These are phyloP conservation scores for Chymomyza amoena DNA, from an alignment of 2,888 invertebrate species.

Conservation along the genomic window DNA sequence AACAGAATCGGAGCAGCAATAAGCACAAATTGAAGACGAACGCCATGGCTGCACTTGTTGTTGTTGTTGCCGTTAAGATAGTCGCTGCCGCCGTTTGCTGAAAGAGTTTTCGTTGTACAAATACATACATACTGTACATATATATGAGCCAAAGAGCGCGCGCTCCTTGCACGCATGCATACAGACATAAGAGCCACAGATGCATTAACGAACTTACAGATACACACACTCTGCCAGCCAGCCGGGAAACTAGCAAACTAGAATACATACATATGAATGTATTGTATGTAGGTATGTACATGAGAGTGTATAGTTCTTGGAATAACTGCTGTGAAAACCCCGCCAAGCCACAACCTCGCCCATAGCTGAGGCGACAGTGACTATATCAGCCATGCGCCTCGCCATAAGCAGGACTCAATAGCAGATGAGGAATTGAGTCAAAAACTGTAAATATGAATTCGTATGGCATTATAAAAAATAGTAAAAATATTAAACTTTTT, in stretches of 20 bases:
- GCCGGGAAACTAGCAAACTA: not conserved
- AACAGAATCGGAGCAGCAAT: not conserved
- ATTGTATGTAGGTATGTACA: not conserved
- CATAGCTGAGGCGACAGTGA: not conserved
- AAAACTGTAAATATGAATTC: not conserved
- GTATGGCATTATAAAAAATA: not conserved
- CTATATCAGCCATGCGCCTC: not conserved
- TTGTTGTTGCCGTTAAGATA: not conserved
- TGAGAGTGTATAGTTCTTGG: not conserved
- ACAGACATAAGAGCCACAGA: not conserved
- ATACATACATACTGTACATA: slow-evolving; percentile 14
- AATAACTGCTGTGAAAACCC: not conserved
- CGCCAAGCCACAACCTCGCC: not conserved
- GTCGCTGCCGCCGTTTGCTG: slow-evolving; percentile 5
- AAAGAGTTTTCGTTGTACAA: slow-evolving; percentile 36
- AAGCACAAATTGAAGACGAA: not conserved
- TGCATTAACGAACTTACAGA: not conserved
- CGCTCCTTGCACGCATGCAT: not conserved
- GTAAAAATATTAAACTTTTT: too few relatives aligned
- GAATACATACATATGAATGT: not conserved
- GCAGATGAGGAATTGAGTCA: not conserved
- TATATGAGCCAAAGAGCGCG: slow-evolving; percentile 3
- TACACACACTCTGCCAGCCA: not conserved
- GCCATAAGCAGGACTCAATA: not conserved
- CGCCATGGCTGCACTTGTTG: not conserved